Evolutionary conservation across 1,140 invertebrate species (phyloP).

Genomic region (Diorhabda sublineata): DNA sequence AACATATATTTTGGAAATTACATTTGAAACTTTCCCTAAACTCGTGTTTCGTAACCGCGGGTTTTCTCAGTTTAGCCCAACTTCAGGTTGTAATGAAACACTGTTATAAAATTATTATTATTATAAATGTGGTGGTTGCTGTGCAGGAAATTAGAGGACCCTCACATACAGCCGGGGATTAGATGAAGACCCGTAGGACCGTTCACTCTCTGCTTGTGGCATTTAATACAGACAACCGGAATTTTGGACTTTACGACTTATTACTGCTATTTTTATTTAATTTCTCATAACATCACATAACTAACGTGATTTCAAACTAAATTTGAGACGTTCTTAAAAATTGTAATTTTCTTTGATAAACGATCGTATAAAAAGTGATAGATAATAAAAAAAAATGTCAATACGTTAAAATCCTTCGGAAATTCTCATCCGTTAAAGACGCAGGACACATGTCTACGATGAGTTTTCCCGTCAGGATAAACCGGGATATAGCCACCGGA

Average conservation of each 20-base stretch:
- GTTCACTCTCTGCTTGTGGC: conserved; percentile 29
- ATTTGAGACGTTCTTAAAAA: too few species aligned
- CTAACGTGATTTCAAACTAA: too few species aligned
- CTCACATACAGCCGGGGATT: conserved; percentile 1
- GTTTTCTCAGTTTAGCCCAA: background rate
- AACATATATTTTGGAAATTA: background rate
- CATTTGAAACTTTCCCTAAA: background rate
- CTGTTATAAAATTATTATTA: background rate
- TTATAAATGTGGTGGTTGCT: background rate
- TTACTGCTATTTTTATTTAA: too few species aligned
- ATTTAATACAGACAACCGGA: conserved; percentile 20
- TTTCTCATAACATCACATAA: too few species aligned
- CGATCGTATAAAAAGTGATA: too few species aligned
- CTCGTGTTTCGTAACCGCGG: background rate
- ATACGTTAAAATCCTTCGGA: background rate
- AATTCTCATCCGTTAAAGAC: background rate
- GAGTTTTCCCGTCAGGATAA: conserved; percentile 47
- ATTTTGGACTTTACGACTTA: background rate
- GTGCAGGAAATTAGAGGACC: conserved; percentile 1
- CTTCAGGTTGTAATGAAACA: conserved; percentile 2
- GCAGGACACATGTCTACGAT: conserved; percentile 44
- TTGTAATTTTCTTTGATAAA: too few species aligned
- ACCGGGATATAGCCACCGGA: conserved; percentile 55
- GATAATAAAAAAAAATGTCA: background rate
- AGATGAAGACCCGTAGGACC: conserved; percentile 25